phyloP scores from a whole-genome alignment of 2,113 vertebrate genomes.

The Mesocricetus auratus region DNA sequence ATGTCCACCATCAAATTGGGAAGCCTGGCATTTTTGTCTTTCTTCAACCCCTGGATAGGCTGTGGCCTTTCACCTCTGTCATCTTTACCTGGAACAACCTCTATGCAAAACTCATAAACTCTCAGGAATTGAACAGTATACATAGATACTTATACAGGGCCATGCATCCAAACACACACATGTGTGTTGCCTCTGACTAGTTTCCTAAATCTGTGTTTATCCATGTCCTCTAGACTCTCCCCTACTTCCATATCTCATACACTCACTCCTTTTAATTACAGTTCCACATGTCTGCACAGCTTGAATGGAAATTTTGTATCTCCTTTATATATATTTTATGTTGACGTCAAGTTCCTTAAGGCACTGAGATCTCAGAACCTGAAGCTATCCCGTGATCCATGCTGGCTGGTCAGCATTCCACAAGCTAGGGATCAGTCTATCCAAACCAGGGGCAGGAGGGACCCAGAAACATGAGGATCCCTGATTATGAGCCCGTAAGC shows the following conservation, averaged over 20 bases:
- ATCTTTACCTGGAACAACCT: neutral
- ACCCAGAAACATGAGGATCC: neutral
- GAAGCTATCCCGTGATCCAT: too few species aligned
- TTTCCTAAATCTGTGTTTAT: neutral
- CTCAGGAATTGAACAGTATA: neutral
- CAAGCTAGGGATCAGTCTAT: neutral
- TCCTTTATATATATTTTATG: neutral
- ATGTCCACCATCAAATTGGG: neutral
- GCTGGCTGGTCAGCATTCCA: neutral
- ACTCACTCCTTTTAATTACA: neutral
- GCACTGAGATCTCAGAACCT: neutral
- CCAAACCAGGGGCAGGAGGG: neutral
- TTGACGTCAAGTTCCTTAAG: neutral
- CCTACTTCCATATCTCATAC: neutral
- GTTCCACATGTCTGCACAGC: neutral
- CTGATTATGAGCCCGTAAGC: neutral
- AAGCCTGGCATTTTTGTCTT: neutral
- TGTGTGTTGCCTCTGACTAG: neutral
- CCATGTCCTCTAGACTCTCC: neutral
- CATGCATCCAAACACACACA: neutral
- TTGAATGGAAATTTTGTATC: neutral
- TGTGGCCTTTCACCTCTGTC: constrained; percentile 18
- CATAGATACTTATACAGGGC: neutral
- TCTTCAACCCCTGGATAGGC: neutral
- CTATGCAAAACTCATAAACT: neutral